Evolutionary conservation across 2,888 invertebrate genomes (phyloP).

Genomic region (Nemoura dubitans): DNA sequence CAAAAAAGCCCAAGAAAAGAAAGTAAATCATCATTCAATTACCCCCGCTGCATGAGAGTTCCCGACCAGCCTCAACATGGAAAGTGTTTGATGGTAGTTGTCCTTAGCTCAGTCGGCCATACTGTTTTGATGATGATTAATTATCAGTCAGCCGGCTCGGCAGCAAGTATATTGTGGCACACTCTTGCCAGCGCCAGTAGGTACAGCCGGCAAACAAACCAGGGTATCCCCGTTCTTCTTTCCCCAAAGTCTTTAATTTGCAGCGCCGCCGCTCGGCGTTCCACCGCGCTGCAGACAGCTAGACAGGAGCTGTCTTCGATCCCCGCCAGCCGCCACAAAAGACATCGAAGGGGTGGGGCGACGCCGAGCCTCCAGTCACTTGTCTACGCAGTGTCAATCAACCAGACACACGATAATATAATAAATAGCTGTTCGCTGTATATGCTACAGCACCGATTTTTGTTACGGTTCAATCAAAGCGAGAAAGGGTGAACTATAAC

Average conservation of each 20-base stretch:
- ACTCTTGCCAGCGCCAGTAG: not conserved
- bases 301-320: conserved; percentile 28
- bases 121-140: conserved; percentile 24
- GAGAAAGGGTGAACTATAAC: not conserved
- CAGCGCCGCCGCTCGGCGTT: not conserved
- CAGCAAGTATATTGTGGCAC: not conserved
- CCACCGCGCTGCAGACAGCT: too few species aligned
- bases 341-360: not conserved
- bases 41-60: not conserved
- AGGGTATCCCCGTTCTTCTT: not conserved
- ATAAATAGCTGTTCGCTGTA: conserved; percentile 1
- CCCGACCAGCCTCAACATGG: not conserved
- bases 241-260: not conserved
- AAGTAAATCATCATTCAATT: conserved; percentile 12
- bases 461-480: too few species aligned
- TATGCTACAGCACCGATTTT: too few species aligned
- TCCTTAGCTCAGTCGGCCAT: conserved; percentile 26
- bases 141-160: not conserved
- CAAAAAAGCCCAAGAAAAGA: not conserved
- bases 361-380: not conserved
- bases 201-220: not conserved
- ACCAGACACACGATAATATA: conserved; percentile 22
- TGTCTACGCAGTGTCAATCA: conserved; percentile 29
- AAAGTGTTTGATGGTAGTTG: conserved; percentile 8
- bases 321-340: not conserved